Conservation (phyloP, 2,113 vertebrate genomes). For the Anser cygnoides region DNA sequence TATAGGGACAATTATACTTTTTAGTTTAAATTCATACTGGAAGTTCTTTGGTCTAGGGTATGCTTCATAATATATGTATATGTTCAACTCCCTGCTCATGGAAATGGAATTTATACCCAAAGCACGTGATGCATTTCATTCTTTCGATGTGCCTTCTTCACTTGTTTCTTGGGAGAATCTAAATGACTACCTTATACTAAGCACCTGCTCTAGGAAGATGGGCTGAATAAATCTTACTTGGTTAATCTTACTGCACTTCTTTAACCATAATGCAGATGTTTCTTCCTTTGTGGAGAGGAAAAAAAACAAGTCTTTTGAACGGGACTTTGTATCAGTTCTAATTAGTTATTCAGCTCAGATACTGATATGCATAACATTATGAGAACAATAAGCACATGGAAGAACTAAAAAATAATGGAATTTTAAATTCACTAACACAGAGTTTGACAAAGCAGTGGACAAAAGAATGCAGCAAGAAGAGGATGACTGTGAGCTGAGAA, state of each 20-base stretch:
- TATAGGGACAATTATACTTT: neutral
- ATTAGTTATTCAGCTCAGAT: slow-evolving; percentile 29
- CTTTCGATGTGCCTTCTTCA: neutral
- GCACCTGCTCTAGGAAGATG: neutral
- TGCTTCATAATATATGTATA: neutral
- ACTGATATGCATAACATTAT: slow-evolving; percentile 10
- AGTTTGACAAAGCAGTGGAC: slow-evolving; percentile 17
- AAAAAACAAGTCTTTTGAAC: neutral
- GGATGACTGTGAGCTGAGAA: neutral
- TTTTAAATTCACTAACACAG: slow-evolving; percentile 11
- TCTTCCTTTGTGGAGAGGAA: neutral
- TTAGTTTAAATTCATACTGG: neutral
- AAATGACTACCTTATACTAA: neutral
- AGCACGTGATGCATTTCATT: neutral
- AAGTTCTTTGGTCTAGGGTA: neutral
- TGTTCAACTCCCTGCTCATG: neutral
- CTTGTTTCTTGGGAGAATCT: neutral
- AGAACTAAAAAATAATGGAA: slow-evolving; percentile 22
- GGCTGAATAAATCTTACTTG: neutral
- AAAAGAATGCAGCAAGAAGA: neutral
- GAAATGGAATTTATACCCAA: neutral
- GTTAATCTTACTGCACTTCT: neutral
- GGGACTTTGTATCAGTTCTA: neutral
- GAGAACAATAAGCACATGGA: neutral
- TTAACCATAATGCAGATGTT: neutral